Percentiles rank a stretch among this genome's conserved stretches.
These are phyloP conservation scores for Zoanthus sansibaricus DNA, from an alignment of 92 coral and sea anemone genomes.

Conservation along the genomic window DNA sequence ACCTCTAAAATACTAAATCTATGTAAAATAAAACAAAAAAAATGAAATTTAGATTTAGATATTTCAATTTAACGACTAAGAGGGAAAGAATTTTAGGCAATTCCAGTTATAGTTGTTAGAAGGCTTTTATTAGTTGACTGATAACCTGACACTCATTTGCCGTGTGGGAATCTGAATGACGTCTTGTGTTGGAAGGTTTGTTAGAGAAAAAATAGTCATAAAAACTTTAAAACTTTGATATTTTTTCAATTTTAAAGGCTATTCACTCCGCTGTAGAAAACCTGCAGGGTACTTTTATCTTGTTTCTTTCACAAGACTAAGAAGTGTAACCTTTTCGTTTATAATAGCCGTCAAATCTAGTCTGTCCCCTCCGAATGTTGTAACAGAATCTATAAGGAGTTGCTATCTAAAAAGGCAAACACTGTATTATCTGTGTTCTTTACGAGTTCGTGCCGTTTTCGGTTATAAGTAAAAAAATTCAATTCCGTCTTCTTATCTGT, in stretches of 20 bases:
- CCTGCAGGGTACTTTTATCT: constrained; percentile 11
- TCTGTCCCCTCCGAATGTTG: not conserved
- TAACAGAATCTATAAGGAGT: constrained; percentile 11
- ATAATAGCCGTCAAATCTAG: constrained; percentile 1
- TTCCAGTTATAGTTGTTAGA: not conserved
- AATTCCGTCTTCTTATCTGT: not conserved
- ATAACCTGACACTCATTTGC: not conserved
- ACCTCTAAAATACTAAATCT: too few species aligned
- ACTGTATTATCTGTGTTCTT: constrained; percentile 29
- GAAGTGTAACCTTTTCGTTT: constrained; percentile 18
- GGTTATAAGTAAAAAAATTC: not conserved
- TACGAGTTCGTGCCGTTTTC: not conserved
- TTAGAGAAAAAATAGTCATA: not conserved
- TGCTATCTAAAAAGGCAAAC: constrained; percentile 1
- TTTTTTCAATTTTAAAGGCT: not conserved
- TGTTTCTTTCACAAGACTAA: constrained; percentile 11
- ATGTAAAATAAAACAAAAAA: too few species aligned
- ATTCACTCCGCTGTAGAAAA: not conserved
- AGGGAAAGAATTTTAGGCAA: not conserved
- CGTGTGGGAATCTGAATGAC: constrained; percentile 27
- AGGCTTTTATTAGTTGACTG: not conserved
- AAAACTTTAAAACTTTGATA: not conserved
- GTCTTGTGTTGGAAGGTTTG: not conserved
- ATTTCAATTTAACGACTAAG: not conserved
- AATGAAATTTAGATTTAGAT: not conserved